A percentile compares a stretch with the other conserved stretches of the same genome.
phyloP scores from a whole-genome alignment of 2,113 vertebrate genomes.

The Calypte anna region DNA sequence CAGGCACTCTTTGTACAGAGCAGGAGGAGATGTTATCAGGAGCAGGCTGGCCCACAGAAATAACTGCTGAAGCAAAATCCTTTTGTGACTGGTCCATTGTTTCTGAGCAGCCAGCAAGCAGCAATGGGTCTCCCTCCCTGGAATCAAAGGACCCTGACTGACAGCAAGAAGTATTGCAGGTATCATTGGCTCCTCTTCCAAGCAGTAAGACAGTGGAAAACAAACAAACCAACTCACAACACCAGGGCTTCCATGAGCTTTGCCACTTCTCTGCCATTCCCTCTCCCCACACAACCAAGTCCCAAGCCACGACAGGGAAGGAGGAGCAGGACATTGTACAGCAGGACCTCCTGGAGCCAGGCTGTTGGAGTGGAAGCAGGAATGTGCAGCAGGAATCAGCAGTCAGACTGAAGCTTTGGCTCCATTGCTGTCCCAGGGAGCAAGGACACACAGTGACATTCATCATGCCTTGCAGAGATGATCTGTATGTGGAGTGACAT shows the following conservation, averaged over 20 bases:
- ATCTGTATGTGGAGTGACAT: not conserved
- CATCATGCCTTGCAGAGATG: not conserved
- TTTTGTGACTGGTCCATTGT: slow-evolving; percentile 33
- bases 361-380: not conserved
- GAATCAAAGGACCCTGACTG: not conserved
- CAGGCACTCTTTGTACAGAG: slow-evolving; percentile 43
- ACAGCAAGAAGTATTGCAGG: slow-evolving; percentile 30
- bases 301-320: not conserved
- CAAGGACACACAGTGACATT: not conserved
- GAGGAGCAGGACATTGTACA: not conserved
- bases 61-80: slow-evolving; percentile 38
- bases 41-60: slow-evolving; percentile 51
- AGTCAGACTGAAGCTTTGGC: not conserved
- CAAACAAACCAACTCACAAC: not conserved
- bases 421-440: not conserved
- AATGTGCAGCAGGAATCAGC: not conserved
- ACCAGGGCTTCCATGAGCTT: not conserved
- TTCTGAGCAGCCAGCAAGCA: slow-evolving; percentile 26
- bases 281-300: not conserved
- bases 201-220: not conserved
- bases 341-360: not conserved
- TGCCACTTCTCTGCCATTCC: not conserved
- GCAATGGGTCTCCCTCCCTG: not conserved
- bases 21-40: slow-evolving; percentile 52
- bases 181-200: slow-evolving; percentile 1